These are phyloP conservation scores for Choloepus didactylus DNA, from an alignment of 2,797 vertebrate genomes.

Conservation along the genomic window DNA sequence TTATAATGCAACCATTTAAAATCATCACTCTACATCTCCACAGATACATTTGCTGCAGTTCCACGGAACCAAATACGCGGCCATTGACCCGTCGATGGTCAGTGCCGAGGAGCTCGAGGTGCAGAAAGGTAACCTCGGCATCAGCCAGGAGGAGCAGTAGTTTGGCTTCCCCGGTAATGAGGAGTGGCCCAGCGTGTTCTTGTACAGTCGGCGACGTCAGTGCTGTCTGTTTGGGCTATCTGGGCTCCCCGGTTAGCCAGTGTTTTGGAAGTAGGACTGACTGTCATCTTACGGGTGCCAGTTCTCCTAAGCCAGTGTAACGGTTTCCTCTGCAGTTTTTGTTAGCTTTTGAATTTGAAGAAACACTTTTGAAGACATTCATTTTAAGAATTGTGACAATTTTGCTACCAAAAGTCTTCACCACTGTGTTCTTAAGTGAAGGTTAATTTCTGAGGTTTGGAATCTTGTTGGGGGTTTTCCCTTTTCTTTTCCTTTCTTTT, in stretches of 20 bases:
- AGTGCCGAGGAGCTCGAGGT: constrained; percentile 96
- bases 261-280: constrained; percentile 79
- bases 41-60: constrained; percentile 98
- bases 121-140: constrained; percentile 90
- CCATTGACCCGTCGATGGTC: constrained; percentile 96
- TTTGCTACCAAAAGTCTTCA: constrained; percentile 88
- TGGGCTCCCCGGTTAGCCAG: constrained; percentile 76
- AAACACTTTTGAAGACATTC: constrained; percentile 82
- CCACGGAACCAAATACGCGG: constrained; percentile 95
- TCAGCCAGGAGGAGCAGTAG: constrained; percentile 88
- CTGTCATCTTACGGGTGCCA: constrained; percentile 22
- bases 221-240: neutral
- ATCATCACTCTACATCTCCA: neutral
- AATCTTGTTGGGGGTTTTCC: neutral
- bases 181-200: neutral
- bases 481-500: constrained; percentile 79
- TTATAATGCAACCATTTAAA: neutral
- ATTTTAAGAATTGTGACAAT: constrained; percentile 85
- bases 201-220: constrained; percentile 19
- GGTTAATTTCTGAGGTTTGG: constrained; percentile 66
- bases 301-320: constrained; percentile 67
- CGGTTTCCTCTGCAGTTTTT: constrained; percentile 65
- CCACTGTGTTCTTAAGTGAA: constrained; percentile 78
- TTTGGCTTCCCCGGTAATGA: rapidly evolving
- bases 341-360: constrained; percentile 85